Percentiles rank a stretch among this genome's conserved stretches.
Evolutionary conservation across 2,113 vertebrate genomes (phyloP).

Genomic region (Hylia prasina): DNA sequence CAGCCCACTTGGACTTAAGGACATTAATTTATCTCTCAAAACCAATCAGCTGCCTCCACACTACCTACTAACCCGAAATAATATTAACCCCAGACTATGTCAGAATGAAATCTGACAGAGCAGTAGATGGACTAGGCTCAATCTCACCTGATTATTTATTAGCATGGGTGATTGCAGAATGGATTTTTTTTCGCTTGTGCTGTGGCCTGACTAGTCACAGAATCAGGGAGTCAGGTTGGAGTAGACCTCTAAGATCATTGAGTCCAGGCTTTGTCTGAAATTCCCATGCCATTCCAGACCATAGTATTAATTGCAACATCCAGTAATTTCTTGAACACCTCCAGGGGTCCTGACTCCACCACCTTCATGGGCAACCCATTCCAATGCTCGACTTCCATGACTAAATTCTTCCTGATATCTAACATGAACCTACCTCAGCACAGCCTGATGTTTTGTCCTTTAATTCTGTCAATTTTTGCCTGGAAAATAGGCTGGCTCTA

Average conservation of each 20-base stretch:
- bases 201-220: background rate
- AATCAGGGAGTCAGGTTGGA: background rate
- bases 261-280: background rate
- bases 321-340: background rate
- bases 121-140: background rate
- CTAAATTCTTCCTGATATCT: background rate
- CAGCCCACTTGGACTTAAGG: background rate
- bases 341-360: background rate
- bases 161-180: background rate
- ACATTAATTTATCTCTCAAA: background rate
- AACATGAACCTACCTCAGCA: background rate
- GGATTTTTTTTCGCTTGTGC: background rate
- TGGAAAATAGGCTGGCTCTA: background rate
- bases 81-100: background rate
- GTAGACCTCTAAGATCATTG: background rate
- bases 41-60: background rate
- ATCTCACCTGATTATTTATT: background rate
- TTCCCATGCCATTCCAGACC: no score
- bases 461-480: rapidly evolving
- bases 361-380: background rate
- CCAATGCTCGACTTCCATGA: background rate
- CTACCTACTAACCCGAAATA: background rate
- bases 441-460: background rate
- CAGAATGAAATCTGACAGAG: background rate
- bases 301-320: background rate